phyloP scores from a whole-genome alignment of 2,888 invertebrate species.

The Eutolmus rufibarbis region DNA sequence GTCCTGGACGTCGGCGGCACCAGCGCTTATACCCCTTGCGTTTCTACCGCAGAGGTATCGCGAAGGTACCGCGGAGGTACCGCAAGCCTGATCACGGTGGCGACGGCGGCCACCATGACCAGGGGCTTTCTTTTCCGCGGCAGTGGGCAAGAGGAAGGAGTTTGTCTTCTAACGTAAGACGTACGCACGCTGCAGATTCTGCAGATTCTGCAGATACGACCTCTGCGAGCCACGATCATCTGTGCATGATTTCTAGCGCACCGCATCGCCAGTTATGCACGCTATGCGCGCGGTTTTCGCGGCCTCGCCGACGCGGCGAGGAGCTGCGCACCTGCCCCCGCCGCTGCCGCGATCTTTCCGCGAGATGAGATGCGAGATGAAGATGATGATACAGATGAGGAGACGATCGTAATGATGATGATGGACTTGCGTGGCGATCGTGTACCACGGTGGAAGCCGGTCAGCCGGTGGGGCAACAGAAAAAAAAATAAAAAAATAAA shows the following conservation, averaged over 20 bases:
- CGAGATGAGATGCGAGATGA: slow-evolving; percentile 39
- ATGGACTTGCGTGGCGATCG: slow-evolving; percentile 40
- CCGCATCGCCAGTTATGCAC: slow-evolving; percentile 26
- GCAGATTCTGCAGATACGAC: slow-evolving; percentile 6
- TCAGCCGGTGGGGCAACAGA: background rate
- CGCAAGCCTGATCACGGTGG: background rate
- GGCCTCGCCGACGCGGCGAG: background rate
- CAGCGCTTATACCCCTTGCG: background rate
- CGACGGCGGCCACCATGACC: background rate
- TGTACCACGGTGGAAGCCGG: slow-evolving; percentile 20
- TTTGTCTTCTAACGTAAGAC: background rate
- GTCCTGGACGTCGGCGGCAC: slow-evolving; percentile 38
- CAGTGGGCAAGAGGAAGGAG: background rate
- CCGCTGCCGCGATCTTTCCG: background rate
- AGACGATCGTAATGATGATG: slow-evolving; percentile 43
- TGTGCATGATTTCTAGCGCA: slow-evolving; percentile 39
- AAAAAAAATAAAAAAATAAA: background rate
- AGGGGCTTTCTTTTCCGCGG: background rate
- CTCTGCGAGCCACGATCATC: slow-evolving; percentile 18
- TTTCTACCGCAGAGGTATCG: background rate
- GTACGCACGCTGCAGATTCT: background rate
- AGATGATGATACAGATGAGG: slow-evolving; percentile 39
- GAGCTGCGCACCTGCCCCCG: background rate
- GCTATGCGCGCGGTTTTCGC: slow-evolving; percentile 14
- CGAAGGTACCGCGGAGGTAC: background rate